Evolutionary conservation across 2,113 vertebrate species (phyloP), one percentile per base, ranked within the genome.

Genomic region (Callipepla californica): DNA sequence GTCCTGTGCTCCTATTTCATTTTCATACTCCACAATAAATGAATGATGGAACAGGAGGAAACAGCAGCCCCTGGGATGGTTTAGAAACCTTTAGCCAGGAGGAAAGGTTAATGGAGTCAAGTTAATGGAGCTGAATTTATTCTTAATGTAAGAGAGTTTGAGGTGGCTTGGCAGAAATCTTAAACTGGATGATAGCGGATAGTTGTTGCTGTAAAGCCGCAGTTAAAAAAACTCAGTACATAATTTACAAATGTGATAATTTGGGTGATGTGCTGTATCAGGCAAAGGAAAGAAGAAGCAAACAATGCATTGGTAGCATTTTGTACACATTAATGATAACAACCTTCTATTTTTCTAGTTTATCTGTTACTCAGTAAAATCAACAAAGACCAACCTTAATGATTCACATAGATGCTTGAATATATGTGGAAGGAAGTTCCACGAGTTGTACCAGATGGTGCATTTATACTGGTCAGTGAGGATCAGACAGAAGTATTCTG

Each of bases 71-170:
- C 74, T 73, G 67, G 53, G 48, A 63, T 58, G n/a, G 48, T 87
- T 93, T 76, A 85, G 92, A 92, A 94, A 92, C 89, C 78, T 92
- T 93, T 89, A 87, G 81, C 77, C 80, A 81, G 78, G 87, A 89
- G 45, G 42, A 93, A 96, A 96, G 80, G 48, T 94, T 95, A 95
- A 92, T 85, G 70, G 78, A 93, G 58, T 84, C 57, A 78, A 76
- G 74, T 87, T 90, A 89, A 94, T 82, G 48, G 70, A 80, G 70
- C 25, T 82, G 62, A 82, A 55, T 79, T 92, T 94, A 90, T 92
- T 93, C 77, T 89, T 66, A 87, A 90, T 70, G 88, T 90, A 34
- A 67, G 40, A 92, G 44, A 86, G 36, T 79, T 93, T 83, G 81
- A 92, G 81, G 79, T 91, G 78, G 93, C 42, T 93, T 87, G 47